Base-by-base conservation (phyloP, 1,140 invertebrate species). In the Drosophila azteca region DNA sequence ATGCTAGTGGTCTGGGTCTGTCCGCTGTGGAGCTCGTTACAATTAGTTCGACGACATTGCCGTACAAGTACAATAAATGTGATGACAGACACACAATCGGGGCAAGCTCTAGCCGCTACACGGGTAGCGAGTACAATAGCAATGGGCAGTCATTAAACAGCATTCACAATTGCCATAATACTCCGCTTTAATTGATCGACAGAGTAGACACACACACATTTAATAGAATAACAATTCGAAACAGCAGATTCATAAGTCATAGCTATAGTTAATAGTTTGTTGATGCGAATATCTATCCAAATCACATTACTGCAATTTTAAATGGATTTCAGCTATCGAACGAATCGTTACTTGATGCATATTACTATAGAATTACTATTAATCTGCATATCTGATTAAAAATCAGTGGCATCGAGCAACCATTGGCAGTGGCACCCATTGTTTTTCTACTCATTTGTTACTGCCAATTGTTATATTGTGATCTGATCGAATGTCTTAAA, bases 41-140 rank as follows among this genome's bases (percentile, higher is more conserved):
- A 75, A 77, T 85, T 88, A 79, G 70, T 76, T 59, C 39, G 63
- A 39, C 64, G 62, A 64, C 71, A 74, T 64, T 67, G 43, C 39
- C 70, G 35, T 39, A 39, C 11, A 39, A 39, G 35, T 39, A 39
- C 35, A 39, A 39, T 39, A 39, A 39, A 39, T 13, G 11, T 39
- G 35, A 13, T 4, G 11, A 39, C 35, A 39, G 35, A 11, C 35
- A 13, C 11, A 39, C 35, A 39, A 35, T 35, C 35, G 4, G 35
- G 7, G 35, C 3, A 9, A 39, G 2, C 9, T 17, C 24, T 29
- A 46, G 50, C 39, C 58, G 29, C 51, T 44, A 60, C 79, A 81
- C 79, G 74, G 35, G 74, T 74, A 83, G 79, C 79, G 57, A 31
- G 31, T 11, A 35, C 31, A 35, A 35, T 70, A 69, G 69, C 65